Conservation (phyloP, 2,797 vertebrate genomes). For the Pithecia hirsuta region DNA sequence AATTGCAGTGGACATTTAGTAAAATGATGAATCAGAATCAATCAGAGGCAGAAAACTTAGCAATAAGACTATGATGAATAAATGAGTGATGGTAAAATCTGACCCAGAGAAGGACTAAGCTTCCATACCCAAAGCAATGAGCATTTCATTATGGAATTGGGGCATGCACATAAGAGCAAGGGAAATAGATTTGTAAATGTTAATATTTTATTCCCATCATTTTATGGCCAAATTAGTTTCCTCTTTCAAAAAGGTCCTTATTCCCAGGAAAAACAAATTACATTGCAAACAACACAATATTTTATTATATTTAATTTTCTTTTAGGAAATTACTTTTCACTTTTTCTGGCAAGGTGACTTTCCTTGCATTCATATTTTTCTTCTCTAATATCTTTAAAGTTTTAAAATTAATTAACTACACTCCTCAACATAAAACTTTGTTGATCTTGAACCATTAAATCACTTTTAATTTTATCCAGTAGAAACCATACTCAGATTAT, state of each 20-base stretch:
- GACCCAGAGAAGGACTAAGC: not conserved
- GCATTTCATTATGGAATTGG: not conserved
- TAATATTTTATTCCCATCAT: not conserved
- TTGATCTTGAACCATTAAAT: not conserved
- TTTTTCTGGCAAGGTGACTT: not conserved
- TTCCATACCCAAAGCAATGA: not conserved
- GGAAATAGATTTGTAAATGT: not conserved
- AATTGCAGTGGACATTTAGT: constrained; percentile 25
- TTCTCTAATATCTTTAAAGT: not conserved
- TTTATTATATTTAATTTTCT: not conserved
- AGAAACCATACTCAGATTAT: not conserved
- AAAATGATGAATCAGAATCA: constrained; percentile 37
- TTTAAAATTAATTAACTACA: not conserved
- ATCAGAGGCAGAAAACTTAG: not conserved
- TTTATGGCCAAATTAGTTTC: not conserved
- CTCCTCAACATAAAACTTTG: not conserved
- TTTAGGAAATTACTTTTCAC: not conserved
- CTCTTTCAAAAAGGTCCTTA: not conserved
- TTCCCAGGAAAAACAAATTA: not conserved
- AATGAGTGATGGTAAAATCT: not conserved
- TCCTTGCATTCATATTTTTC: not conserved
- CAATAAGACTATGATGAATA: not conserved
- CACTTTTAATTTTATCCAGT: not conserved
- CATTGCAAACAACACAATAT: not conserved
- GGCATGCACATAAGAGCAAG: not conserved